Evolutionary conservation across 2,888 invertebrate species (phyloP).

Genomic region (Cheiracanthium punctorium): DNA sequence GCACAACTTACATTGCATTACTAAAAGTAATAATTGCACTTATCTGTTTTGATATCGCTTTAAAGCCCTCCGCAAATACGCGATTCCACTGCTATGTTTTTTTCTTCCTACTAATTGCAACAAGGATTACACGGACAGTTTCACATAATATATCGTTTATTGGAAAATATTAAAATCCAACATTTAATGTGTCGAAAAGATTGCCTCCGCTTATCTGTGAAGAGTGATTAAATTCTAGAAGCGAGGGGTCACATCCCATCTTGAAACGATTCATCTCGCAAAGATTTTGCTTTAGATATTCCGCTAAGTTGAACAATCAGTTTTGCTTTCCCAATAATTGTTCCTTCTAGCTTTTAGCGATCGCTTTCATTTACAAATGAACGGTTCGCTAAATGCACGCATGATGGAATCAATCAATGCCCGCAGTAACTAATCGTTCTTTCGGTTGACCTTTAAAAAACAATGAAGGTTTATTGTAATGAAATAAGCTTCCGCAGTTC

Average conservation of each 20-base stretch:
- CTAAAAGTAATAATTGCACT: background rate
- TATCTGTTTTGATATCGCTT: slow-evolving; percentile 34
- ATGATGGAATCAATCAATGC: slow-evolving; percentile 47
- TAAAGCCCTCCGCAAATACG: slow-evolving; percentile 39
- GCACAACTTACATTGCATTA: no score
- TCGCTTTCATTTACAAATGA: slow-evolving; percentile 64
- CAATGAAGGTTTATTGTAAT: slow-evolving; percentile 28
- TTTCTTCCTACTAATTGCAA: slow-evolving; percentile 61
- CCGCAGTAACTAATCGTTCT: slow-evolving; percentile 55
- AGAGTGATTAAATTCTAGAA: slow-evolving; percentile 50
- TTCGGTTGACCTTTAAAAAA: slow-evolving; percentile 42
- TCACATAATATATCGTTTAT: slow-evolving; percentile 64
- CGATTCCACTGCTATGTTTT: slow-evolving; percentile 47
- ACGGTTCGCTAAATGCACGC: slow-evolving; percentile 43
- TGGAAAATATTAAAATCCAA: slow-evolving; percentile 64
- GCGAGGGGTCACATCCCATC: slow-evolving; percentile 43
- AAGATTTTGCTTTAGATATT: slow-evolving; percentile 56
- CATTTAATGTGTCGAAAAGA: slow-evolving; percentile 65
- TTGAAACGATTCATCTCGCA: slow-evolving; percentile 44
- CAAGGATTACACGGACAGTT: slow-evolving; percentile 52
- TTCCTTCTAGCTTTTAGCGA: slow-evolving; percentile 57
- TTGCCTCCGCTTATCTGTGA: slow-evolving; percentile 58
- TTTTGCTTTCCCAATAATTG: slow-evolving; percentile 67
- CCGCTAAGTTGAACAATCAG: slow-evolving; percentile 48
- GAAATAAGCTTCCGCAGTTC: background rate